A percentile compares a stretch with the other conserved stretches of the same genome.
phyloP scores from a whole-genome alignment of 1,140 invertebrate species.

The Frieseomelitta varia region DNA sequence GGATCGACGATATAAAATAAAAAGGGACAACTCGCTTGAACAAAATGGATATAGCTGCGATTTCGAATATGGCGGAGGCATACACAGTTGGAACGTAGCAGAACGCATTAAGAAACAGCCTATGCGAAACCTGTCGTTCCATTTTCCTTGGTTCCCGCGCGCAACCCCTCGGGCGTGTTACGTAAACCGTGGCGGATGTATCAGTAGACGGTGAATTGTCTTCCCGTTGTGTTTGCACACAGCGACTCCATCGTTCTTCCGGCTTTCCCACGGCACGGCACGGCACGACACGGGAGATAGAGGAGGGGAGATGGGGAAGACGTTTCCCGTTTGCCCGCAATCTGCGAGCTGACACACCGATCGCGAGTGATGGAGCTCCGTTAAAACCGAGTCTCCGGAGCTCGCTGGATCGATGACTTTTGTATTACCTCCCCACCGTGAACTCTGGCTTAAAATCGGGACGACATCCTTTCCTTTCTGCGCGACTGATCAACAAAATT shows the following conservation, averaged over 20 bases:
- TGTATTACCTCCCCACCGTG: neutral
- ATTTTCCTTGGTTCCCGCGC: slow-evolving; percentile 17
- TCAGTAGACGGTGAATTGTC: slow-evolving; percentile 52
- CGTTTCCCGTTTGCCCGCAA: slow-evolving; percentile 25
- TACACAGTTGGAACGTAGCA: neutral
- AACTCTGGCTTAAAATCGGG: neutral
- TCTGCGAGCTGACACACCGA: slow-evolving; percentile 38
- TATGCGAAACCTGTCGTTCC: neutral
- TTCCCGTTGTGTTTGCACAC: slow-evolving; percentile 39
- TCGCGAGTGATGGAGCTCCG: slow-evolving; percentile 13
- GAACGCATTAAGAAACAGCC: neutral
- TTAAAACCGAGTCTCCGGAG: too few species aligned
- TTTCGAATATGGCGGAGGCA: neutral
- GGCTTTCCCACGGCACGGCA: neutral
- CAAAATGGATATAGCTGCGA: neutral
- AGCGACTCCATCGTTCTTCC: slow-evolving; percentile 26
- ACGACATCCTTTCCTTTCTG: neutral
- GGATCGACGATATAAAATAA: neutral
- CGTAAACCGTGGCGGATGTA: slow-evolving; percentile 53
- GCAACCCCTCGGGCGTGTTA: slow-evolving; percentile 14
- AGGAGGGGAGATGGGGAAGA: slow-evolving; percentile 11
- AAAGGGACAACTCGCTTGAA: neutral
- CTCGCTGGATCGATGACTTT: slow-evolving; percentile 28
- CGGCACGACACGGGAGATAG: neutral
- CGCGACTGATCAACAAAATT: slow-evolving; percentile 20